Base-by-base conservation (phyloP, 1,140 invertebrate genomes). In the Homarus americanus region DNA sequence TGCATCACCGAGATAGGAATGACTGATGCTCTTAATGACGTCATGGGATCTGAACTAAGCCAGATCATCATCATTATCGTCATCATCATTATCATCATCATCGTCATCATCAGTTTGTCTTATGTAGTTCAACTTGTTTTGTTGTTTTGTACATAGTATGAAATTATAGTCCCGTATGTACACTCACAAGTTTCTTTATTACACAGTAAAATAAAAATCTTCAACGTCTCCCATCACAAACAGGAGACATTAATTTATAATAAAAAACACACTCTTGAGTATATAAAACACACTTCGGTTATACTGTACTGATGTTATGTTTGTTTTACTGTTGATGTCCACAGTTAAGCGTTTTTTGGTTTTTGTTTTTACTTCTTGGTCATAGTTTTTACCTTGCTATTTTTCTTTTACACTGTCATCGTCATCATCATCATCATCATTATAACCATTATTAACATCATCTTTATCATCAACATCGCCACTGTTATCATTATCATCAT, bases 141-240 rank as follows among this genome's bases (percentile, higher is more conserved):
- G 3, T 69, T 69, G 1, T 1, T 69, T 69, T 69, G 63, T 69
- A 69, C 63, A 69, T 5, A 32, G 63, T 69, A 69, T 9, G 28
- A 69, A 69, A 69, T 69, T 9, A 69, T 32, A 32, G n/a, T 69
- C 32, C n/a, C 63, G 32, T 69, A 69, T 69, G 63, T 69, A 69
- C 63, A 69, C n/a, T 69, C n/a, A 12, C n/a, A 32, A 69, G n/a
- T 32, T 69, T n/a, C n/a, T 9, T 28, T 32, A 69, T 9, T 32
- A 69, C 63, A 69, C 28, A 4, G 7, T 69, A 32, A 28, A 69
- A 5, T 12, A 69, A 69, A 2, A 69, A 2, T 69, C 63, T 69
- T 49, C 5, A 69, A 69, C 5, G 5, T 63, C 28, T n/a, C 63
- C 12, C 63, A 10, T 32, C 63, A 32, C n/a, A 32, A 69, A 66